A percentile compares a stretch with the other conserved stretches of the same genome.
phyloP scores from a whole-genome alignment of 2,797 vertebrate species.

The Coregonus suidteri region DNA sequence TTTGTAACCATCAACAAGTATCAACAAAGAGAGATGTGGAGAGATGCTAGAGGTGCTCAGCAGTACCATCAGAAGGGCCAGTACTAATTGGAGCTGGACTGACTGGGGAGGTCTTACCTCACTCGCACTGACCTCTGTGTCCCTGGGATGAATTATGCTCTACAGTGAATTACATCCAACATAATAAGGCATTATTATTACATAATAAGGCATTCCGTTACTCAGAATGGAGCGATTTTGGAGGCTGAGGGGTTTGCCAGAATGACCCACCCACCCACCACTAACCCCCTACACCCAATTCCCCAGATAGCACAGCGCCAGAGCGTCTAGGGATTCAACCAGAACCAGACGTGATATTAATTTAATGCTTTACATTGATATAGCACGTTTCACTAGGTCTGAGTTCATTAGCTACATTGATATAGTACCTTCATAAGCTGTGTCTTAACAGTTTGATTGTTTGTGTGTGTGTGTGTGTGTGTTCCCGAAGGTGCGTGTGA shows the following conservation, averaged over 20 bases:
- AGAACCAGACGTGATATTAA: not conserved
- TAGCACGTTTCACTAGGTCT: not conserved
- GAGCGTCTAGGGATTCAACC: not conserved
- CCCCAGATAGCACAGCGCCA: not conserved
- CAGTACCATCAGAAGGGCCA: not conserved
- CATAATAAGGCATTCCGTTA: too few relatives aligned
- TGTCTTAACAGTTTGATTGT: conserved; percentile 1
- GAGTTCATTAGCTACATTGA: not conserved
- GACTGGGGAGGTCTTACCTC: not conserved
- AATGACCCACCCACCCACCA: not conserved
- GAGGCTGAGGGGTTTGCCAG: not conserved
- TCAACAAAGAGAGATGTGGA: not conserved
- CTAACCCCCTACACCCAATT: not conserved
- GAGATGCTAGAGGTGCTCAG: not conserved
- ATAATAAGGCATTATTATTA: not conserved
- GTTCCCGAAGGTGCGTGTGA: conserved; percentile 80
- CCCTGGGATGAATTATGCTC: not conserved
- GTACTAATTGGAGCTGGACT: not conserved
- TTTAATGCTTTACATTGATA: not conserved
- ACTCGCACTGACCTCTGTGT: too few relatives aligned
- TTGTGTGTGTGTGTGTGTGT: not conserved
- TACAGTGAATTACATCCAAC: not conserved
- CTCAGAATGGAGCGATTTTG: conserved; percentile 4
- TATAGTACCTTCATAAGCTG: not conserved
- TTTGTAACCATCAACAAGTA: conserved; percentile 6